Evolutionary conservation across 1,140 invertebrate genomes (phyloP).

Genomic region (Atta cephalotes): DNA sequence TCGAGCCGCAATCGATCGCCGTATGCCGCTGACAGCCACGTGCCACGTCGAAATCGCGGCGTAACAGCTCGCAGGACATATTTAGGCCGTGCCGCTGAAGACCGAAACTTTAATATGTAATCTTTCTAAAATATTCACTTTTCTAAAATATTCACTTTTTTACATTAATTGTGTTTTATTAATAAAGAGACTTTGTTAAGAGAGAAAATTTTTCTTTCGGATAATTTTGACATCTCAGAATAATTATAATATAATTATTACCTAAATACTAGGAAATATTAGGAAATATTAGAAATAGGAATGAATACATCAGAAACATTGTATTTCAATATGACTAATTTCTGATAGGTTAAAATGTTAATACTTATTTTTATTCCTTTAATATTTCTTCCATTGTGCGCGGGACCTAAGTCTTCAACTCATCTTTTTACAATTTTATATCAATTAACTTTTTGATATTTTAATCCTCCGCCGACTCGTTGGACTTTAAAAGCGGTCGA

Average conservation of each 20-base stretch:
- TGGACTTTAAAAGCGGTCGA: too few relatives aligned
- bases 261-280: too few relatives aligned
- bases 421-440: not conserved
- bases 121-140: not conserved
- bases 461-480: too few relatives aligned
- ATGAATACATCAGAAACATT: too few relatives aligned
- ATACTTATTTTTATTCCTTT: too few relatives aligned
- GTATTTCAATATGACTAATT: too few relatives aligned
- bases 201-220: too few relatives aligned
- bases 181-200: not conserved
- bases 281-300: too few relatives aligned
- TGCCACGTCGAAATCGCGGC: slow-evolving; percentile 58
- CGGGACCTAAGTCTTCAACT: not conserved
- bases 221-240: not conserved
- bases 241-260: not conserved
- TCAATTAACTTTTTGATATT: too few relatives aligned
- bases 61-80: slow-evolving; percentile 30
- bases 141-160: not conserved
- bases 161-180: not conserved
- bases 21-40: slow-evolving; percentile 61
- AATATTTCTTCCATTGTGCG: too few relatives aligned
- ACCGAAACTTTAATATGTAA: slow-evolving; percentile 24
- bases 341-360: too few relatives aligned
- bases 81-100: slow-evolving; percentile 29
- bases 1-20: slow-evolving; percentile 57